A percentile compares a stretch with the other conserved stretches of the same genome.
phyloP scores from a whole-genome alignment of 2,888 invertebrate genomes.

The Pandemis corylana region DNA sequence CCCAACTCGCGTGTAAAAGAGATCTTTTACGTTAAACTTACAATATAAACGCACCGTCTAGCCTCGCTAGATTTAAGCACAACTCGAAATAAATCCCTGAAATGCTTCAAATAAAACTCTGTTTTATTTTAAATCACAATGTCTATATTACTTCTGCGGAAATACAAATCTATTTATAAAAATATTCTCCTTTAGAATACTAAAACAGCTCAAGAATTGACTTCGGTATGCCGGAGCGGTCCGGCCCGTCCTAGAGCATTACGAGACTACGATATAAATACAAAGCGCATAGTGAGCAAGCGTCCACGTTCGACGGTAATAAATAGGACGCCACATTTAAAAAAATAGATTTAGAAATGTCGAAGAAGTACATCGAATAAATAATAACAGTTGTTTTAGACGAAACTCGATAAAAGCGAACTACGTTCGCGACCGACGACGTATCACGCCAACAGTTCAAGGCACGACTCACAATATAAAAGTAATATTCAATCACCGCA shows the following conservation, averaged over 20 bases:
- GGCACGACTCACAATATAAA: constrained; percentile 34
- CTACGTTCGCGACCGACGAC: constrained; percentile 54
- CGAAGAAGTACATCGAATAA: constrained; percentile 52
- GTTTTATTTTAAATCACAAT: constrained; percentile 83
- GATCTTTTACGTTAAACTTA: constrained; percentile 64
- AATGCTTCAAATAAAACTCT: constrained; percentile 84
- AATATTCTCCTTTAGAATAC: constrained; percentile 71
- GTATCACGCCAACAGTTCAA: constrained; percentile 39
- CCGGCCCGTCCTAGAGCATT: constrained; percentile 52
- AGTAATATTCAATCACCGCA: constrained; percentile 35
- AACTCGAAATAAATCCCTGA: constrained; percentile 78
- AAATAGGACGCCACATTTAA: constrained; percentile 44
- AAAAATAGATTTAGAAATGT: constrained; percentile 48
- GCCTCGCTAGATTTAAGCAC: constrained; percentile 81
- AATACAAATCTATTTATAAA: constrained; percentile 77
- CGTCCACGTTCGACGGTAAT: constrained; percentile 14
- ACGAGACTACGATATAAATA: constrained; percentile 69
- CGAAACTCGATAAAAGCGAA: constrained; percentile 57
- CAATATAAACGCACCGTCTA: constrained; percentile 70
- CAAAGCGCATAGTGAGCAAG: constrained; percentile 79
- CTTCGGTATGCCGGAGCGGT: constrained; percentile 63
- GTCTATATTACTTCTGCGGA: constrained; percentile 69
- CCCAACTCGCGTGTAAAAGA: constrained; percentile 58
- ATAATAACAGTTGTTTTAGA: constrained; percentile 54
- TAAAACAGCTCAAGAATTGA: constrained; percentile 77